These are phyloP conservation scores for Ophraella communa DNA, from an alignment of 2,888 invertebrate species.

Conservation along the genomic window DNA sequence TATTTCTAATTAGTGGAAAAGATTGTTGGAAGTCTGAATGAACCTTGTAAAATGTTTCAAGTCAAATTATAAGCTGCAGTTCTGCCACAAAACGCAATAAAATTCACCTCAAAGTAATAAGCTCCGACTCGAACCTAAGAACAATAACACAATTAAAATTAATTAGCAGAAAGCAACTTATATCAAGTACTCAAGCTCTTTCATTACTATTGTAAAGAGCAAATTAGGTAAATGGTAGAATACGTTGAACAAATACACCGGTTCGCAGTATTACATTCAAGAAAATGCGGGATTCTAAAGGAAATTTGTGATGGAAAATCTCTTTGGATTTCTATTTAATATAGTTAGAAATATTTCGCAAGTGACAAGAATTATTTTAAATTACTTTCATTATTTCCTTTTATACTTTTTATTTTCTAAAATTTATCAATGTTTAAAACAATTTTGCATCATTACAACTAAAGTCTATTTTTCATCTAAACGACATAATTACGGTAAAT, in stretches of 20 bases:
- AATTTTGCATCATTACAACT: too few relatives aligned
- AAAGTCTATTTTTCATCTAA: too few relatives aligned
- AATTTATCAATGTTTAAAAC: too few relatives aligned
- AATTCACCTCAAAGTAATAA: constrained; percentile 24
- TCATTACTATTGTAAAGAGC: constrained; percentile 26
- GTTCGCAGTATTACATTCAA: not conserved
- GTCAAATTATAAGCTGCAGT: constrained; percentile 24
- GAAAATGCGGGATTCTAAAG: not conserved
- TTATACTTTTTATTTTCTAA: too few relatives aligned
- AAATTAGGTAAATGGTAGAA: constrained; percentile 34
- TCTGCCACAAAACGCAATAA: constrained; percentile 27
- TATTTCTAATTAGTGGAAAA: constrained; percentile 16
- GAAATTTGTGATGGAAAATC: too few relatives aligned
- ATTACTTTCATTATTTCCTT: too few relatives aligned
- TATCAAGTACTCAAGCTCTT: constrained; percentile 26
- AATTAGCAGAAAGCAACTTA: constrained; percentile 35
- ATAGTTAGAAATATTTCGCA: not conserved
- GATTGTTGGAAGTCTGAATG: constrained; percentile 12
- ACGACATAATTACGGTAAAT: not conserved
- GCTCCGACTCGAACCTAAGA: constrained; percentile 26
- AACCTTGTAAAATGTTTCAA: constrained; percentile 21
- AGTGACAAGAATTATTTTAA: too few relatives aligned
- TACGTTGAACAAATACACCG: constrained; percentile 28
- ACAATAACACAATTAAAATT: constrained; percentile 36
- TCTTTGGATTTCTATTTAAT: too few relatives aligned